These are phyloP conservation scores for Willowsia nigromaculata DNA, from an alignment of 2,888 invertebrate genomes.

Conservation along the genomic window DNA sequence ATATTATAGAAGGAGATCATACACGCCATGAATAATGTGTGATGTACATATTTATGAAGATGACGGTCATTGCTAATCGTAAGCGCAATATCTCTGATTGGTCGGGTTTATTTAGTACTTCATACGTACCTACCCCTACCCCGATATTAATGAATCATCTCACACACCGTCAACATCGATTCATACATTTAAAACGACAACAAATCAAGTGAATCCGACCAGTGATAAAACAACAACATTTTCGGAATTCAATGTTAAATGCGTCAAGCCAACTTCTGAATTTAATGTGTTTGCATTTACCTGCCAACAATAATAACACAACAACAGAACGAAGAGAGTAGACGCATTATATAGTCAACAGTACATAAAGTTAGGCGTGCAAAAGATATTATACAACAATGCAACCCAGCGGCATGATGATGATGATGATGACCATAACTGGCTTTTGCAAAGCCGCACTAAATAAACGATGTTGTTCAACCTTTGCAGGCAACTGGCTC, in stretches of 20 bases:
- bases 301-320: not conserved
- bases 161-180: not conserved
- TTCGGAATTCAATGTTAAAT: not conserved
- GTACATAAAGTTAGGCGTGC: not conserved
- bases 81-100: too few relatives aligned
- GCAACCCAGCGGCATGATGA: not conserved
- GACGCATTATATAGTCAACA: too few relatives aligned
- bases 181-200: not conserved
- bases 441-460: constrained; percentile 16
- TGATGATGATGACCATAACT: constrained; percentile 38
- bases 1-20: too few relatives aligned
- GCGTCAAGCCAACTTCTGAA: not conserved
- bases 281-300: not conserved
- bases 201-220: not conserved
- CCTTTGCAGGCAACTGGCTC: constrained; percentile 20
- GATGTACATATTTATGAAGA: too few relatives aligned
- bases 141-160: constrained; percentile 15
- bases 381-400: not conserved
- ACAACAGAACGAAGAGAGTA: too few relatives aligned
- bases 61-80: too few relatives aligned
- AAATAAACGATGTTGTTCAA: constrained; percentile 36
- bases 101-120: not conserved
- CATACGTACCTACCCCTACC: not conserved
- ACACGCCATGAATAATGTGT: too few relatives aligned
- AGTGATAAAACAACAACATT: not conserved